Conservation (phyloP, 2,888 invertebrate genomes). For the Pyrocoelia pectoralis region DNA sequence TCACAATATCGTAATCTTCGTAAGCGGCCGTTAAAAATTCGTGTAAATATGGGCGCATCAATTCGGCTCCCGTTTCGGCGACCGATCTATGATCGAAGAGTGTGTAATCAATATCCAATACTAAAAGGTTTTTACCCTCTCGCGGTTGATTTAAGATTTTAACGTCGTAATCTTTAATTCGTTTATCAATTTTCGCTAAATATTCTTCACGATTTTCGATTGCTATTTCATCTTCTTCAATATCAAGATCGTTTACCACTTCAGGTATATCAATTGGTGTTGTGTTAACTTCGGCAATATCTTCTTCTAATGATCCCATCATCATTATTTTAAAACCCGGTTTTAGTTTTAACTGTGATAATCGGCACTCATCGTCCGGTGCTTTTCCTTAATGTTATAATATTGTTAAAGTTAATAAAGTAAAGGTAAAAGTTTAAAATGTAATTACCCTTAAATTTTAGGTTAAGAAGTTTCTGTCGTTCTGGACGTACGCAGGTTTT, state of each 20-base stretch:
- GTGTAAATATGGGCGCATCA: slow-evolving; percentile 95
- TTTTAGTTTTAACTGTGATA: slow-evolving; percentile 82
- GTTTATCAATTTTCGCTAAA: slow-evolving; percentile 81
- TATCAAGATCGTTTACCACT: slow-evolving; percentile 91
- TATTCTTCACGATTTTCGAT: slow-evolving; percentile 74
- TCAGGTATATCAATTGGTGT: slow-evolving; percentile 85
- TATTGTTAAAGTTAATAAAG: background rate
- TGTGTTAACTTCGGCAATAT: slow-evolving; percentile 83
- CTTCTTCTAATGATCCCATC: slow-evolving; percentile 95
- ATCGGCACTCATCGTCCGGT: slow-evolving; percentile 78
- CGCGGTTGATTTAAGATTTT: slow-evolving; percentile 83
- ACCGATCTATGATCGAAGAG: slow-evolving; percentile 94
- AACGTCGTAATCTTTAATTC: slow-evolving; percentile 85
- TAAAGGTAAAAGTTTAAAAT: background rate
- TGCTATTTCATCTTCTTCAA: slow-evolving; percentile 84
- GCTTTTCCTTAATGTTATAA: slow-evolving; percentile 73
- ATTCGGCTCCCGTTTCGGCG: slow-evolving; percentile 83
- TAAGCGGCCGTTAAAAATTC: slow-evolving; percentile 91
- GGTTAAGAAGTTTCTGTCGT: slow-evolving; percentile 90
- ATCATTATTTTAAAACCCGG: slow-evolving; percentile 93
- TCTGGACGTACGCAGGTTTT: slow-evolving; percentile 92
- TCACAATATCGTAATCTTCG: slow-evolving; percentile 92
- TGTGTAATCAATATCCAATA: slow-evolving; percentile 96
- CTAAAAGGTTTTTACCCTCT: slow-evolving; percentile 86
- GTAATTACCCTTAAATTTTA: slow-evolving; percentile 85